Conservation (phyloP, 1,140 invertebrate genomes). For the Myzus persicae region DNA sequence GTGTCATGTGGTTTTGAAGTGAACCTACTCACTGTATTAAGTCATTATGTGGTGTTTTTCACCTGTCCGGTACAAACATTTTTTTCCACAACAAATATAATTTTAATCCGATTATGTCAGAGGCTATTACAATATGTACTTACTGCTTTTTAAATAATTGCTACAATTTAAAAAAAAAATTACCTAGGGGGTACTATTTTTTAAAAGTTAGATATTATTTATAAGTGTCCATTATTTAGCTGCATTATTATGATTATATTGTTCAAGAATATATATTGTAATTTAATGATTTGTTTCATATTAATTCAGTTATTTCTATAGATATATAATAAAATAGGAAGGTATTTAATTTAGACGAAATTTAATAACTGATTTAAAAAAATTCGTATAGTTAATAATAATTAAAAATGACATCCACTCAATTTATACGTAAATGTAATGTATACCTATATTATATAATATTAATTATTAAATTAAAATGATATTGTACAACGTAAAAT, state of each 20-base stretch:
- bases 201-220: background rate
- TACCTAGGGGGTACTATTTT: background rate
- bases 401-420: background rate
- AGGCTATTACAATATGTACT: background rate
- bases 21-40: constrained; percentile 24
- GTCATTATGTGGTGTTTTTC: constrained; percentile 21
- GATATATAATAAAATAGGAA: background rate
- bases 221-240: background rate
- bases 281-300: background rate
- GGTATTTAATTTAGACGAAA: background rate
- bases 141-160: background rate
- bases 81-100: background rate
- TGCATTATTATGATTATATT: background rate
- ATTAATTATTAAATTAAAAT: constrained; percentile 15
- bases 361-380: background rate
- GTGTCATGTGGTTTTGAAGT: background rate
- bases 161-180: background rate
- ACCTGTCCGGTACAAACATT: background rate
- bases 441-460: no score
- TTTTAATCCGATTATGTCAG: constrained; percentile 11
- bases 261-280: background rate
- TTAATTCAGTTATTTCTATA: background rate
- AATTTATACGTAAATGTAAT: background rate
- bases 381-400: background rate
- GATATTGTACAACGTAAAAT: background rate